These are phyloP conservation scores for Zoanthus sociatus DNA, from an alignment of 92 coral and sea anemone species.

Conservation along the genomic window DNA sequence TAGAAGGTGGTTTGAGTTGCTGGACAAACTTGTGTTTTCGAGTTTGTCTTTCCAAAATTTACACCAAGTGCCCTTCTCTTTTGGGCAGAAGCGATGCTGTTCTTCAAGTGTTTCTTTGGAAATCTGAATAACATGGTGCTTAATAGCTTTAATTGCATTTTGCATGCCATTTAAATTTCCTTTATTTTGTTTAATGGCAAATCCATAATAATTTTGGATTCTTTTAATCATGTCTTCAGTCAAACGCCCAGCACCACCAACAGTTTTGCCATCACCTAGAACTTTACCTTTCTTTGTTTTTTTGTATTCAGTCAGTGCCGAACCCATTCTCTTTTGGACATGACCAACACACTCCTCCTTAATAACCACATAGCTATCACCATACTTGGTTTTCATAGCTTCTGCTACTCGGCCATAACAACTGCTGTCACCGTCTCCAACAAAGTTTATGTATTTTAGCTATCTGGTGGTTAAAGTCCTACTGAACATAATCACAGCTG, in stretches of 20 bases:
- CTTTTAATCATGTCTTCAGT: slow-evolving; percentile 24
- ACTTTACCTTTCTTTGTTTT: slow-evolving; percentile 29
- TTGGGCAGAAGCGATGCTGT: slow-evolving; percentile 9
- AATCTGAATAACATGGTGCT: background rate
- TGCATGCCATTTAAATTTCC: slow-evolving; percentile 45
- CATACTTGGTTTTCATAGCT: slow-evolving; percentile 48
- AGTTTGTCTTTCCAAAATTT: slow-evolving; percentile 62
- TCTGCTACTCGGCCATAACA: slow-evolving; percentile 59
- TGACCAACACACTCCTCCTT: slow-evolving; percentile 63
- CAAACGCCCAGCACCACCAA: slow-evolving; percentile 1
- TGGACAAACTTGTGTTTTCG: slow-evolving; percentile 9
- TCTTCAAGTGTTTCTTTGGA: slow-evolving; percentile 6
- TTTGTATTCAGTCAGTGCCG: slow-evolving; percentile 54
- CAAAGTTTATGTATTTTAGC: slow-evolving; percentile 53
- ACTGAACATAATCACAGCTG: slow-evolving; percentile 52
- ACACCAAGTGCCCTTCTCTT: slow-evolving; percentile 60
- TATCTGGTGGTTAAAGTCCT: slow-evolving; percentile 38
- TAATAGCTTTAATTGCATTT: slow-evolving; percentile 41
- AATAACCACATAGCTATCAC: slow-evolving; percentile 37
- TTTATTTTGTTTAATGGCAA: slow-evolving; percentile 41
- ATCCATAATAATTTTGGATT: slow-evolving; percentile 46
- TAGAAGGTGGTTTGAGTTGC: slow-evolving; percentile 40
- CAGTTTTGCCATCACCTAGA: background rate
- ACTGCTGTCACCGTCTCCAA: slow-evolving; percentile 61
- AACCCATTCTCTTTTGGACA: slow-evolving; percentile 59